These are phyloP conservation scores for Caenorhabditis sinica DNA, from an alignment of 2,888 invertebrate species.

Conservation along the genomic window DNA sequence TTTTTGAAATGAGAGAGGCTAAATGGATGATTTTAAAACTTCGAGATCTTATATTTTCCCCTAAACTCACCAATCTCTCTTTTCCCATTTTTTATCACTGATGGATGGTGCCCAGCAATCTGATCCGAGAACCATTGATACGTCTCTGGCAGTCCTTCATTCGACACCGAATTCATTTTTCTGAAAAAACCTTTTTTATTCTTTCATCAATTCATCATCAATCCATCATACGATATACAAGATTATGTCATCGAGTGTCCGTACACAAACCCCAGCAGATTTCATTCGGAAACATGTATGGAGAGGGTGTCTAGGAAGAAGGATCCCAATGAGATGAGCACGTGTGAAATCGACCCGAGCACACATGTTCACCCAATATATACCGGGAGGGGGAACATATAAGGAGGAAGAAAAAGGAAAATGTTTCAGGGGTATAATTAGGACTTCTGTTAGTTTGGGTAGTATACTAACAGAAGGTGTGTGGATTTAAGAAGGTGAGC, in stretches of 20 bases:
- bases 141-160: conserved; percentile 70
- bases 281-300: conserved; percentile 24
- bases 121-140: conserved; percentile 79
- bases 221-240: conserved; percentile 1
- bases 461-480: conserved; percentile 27
- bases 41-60: neutral
- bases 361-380: conserved; percentile 53
- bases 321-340: conserved; percentile 37
- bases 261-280: neutral
- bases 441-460: neutral
- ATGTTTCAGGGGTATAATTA: conserved; percentile 22
- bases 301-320: conserved; percentile 52
- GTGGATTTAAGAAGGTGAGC: neutral
- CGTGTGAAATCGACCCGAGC: conserved; percentile 64
- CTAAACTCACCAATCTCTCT: conserved; percentile 80
- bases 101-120: conserved; percentile 83
- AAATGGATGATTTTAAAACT: neutral
- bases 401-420: neutral
- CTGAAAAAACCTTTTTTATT: too few species aligned
- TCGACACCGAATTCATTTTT: conserved; percentile 34
- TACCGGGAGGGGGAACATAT: neutral
- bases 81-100: conserved; percentile 81
- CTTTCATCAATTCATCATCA: neutral
- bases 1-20: too few species aligned
- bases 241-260: conserved; percentile 24